Percentiles rank a stretch among this genome's conserved stretches.
phyloP scores from a whole-genome alignment of 2,888 invertebrate species.

The Xylota segnis region DNA sequence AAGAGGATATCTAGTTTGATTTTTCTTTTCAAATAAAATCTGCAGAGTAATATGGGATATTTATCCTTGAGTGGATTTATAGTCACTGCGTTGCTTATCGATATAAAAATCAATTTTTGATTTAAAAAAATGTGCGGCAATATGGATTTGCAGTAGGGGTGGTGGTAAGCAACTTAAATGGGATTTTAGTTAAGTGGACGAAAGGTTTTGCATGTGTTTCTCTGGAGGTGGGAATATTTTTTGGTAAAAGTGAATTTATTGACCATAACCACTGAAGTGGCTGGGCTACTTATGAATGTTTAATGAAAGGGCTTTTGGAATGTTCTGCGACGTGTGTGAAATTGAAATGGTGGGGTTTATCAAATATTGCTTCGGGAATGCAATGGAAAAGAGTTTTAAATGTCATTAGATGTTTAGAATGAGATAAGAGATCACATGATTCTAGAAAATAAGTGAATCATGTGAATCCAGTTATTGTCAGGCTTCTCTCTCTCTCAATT shows the following conservation, averaged over 20 bases:
- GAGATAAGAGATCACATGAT: too few relatives aligned
- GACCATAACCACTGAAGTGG: constrained; percentile 69
- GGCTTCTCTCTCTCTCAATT: too few relatives aligned
- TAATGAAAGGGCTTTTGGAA: constrained; percentile 30
- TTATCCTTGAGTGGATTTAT: constrained; percentile 82
- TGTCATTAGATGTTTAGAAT: constrained; percentile 10
- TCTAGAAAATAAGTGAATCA: too few relatives aligned
- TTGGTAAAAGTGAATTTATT: constrained; percentile 67
- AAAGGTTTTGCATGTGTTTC: constrained; percentile 59
- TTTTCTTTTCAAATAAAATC: constrained; percentile 74
- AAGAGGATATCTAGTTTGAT: constrained; percentile 56
- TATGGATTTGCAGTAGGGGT: constrained; percentile 24
- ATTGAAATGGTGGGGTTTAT: constrained; percentile 22
- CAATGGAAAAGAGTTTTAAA: constrained; percentile 30
- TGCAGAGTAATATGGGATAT: constrained; percentile 75
- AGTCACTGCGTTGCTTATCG: constrained; percentile 78
- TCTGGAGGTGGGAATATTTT: constrained; percentile 26
- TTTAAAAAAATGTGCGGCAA: constrained; percentile 58
- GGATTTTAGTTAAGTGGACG: constrained; percentile 73
- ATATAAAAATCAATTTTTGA: constrained; percentile 77
- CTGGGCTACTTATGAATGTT: constrained; percentile 61
- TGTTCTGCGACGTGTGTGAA: constrained; percentile 19
- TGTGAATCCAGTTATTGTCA: too few relatives aligned
- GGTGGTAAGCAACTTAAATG: constrained; percentile 57
- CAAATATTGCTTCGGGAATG: constrained; percentile 2